A percentile compares a stretch with the other conserved stretches of the same genome.
Conservation (phyloP, 2,113 vertebrate genomes). For the Octodon degus region DNA sequence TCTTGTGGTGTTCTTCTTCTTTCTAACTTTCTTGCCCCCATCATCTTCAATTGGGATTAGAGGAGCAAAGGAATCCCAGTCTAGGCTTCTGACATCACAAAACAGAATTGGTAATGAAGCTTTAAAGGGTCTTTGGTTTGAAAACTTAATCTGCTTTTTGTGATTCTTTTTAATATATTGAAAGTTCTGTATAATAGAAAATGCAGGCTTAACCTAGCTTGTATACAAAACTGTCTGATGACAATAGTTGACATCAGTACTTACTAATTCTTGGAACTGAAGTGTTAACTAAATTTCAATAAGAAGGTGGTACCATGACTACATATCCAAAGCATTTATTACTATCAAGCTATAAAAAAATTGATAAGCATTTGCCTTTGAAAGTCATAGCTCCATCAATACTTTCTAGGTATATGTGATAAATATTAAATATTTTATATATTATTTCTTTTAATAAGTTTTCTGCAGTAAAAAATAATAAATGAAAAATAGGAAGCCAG, state of each 20-base stretch:
- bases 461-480: conserved; percentile 74
- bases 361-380: conserved; percentile 72
- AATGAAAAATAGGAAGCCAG: conserved; percentile 69
- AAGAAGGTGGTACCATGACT: conserved; percentile 72
- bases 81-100: background rate
- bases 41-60: background rate
- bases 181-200: conserved; percentile 32
- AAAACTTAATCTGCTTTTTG: conserved; percentile 32
- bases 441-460: conserved; percentile 76
- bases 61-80: background rate
- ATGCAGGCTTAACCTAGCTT: background rate
- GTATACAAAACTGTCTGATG: conserved; percentile 31
- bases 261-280: conserved; percentile 59
- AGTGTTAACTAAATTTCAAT: conserved; percentile 77
- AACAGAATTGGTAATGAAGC: background rate
- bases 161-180: background rate
- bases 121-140: conserved; percentile 50
- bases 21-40: background rate
- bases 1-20: background rate
- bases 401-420: conserved; percentile 70
- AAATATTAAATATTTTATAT: conserved; percentile 81
- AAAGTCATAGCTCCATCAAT: conserved; percentile 73
- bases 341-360: conserved; percentile 73
- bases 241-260: background rate
- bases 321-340: conserved; percentile 77